Base-by-base conservation (phyloP, 2,797 vertebrate genomes). In the Decapterus maruadsi region DNA sequence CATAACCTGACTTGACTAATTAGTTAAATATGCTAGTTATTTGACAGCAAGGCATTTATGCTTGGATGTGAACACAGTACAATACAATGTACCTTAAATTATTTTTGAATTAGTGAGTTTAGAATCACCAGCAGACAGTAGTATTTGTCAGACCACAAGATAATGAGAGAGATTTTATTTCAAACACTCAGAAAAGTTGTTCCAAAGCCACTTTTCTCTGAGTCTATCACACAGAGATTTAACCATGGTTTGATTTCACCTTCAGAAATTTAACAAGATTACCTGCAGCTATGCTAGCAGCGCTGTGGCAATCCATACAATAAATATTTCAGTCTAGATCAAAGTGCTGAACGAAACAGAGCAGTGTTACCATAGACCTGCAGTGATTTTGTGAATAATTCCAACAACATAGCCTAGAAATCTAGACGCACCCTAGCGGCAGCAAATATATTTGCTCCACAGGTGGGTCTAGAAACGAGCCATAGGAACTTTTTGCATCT, bases 1-100 rank as follows among this genome's bases (percentile, higher is more conserved):
- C 57, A 73, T 36, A 48, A 62, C 38, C 70, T 79, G 59, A 85
- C 60, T 55, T 54, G 72, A 82, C 61, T 65, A 77, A 89, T 83
- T 78, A 68, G 43, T 50, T 56, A 58, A 0, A 77, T 70, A 36
- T 42, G 65, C 6, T 36, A 80, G 20, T 72, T 72, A 73, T 69
- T 38, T 22, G 17, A 66, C 45, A 14, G 48, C 29, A 66, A 36
- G 53, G 0, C 36, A 10, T 55, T 46, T 64, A 13, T 61, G 55
- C 8, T 40, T 54, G 8, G 12, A 40, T 36, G 8, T 58, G 20
- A 70, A 65, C 2, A 56, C 6, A 36, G 8, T 12, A 16, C 11
- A 3, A 57, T 38, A 16, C 6, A 60, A 3, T 65, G 14, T 31
- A 53, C 7, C 12, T 31, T 19, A 1, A 9, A 64, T 8, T 48